Conservation (phyloP, 2,888 invertebrate species). For the Parascotia fuliginaria region DNA sequence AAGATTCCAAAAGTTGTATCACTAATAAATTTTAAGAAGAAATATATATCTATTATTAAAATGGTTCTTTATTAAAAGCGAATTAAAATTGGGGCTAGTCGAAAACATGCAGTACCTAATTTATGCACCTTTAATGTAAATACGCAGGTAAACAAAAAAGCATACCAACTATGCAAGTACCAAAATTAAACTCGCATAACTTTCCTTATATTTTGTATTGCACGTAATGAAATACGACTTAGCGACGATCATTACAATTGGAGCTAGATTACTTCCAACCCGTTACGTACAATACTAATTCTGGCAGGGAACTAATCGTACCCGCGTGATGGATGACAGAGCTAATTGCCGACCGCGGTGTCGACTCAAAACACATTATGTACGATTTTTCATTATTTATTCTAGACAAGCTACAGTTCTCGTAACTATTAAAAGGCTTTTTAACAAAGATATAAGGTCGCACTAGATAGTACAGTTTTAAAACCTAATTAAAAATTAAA, state of each 20-base stretch:
- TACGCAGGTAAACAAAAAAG: too few relatives aligned
- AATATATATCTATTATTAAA: too few relatives aligned
- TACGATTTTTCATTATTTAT: constrained; percentile 73
- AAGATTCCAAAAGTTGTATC: too few relatives aligned
- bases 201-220: neutral
- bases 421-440: constrained; percentile 57
- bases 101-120: too few relatives aligned
- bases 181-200: too few relatives aligned
- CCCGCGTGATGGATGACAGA: constrained; percentile 66
- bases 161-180: too few relatives aligned
- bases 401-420: constrained; percentile 57
- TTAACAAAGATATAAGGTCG: constrained; percentile 14
- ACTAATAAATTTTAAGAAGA: too few relatives aligned
- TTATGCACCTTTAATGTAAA: too few relatives aligned
- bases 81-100: too few relatives aligned
- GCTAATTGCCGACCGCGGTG: constrained; percentile 62
- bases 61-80: too few relatives aligned
- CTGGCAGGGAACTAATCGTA: constrained; percentile 46
- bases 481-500: neutral
- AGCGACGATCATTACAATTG: constrained; percentile 23
- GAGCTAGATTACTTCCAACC: constrained; percentile 31
- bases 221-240: constrained; percentile 17
- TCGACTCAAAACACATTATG: constrained; percentile 64
- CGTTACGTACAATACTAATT: constrained; percentile 36
- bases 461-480: constrained; percentile 46